These are phyloP conservation scores for Podarcis raffonei DNA, from an alignment of 2,113 vertebrate genomes.

Conservation along the genomic window DNA sequence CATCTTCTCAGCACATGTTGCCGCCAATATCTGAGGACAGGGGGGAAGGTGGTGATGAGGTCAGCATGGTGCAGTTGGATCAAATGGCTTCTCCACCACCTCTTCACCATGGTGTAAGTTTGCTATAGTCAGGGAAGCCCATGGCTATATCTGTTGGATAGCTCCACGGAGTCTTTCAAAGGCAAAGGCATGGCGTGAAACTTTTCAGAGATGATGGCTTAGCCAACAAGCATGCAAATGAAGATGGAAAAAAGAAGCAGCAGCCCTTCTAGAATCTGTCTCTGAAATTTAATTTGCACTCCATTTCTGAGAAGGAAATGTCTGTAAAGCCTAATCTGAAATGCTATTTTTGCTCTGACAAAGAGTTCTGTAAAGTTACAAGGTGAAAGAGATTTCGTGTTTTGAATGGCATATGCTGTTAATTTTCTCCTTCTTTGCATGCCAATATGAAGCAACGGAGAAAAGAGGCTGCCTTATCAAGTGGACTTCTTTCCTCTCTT, in stretches of 20 bases:
- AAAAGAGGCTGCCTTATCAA: not conserved
- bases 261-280: not conserved
- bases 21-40: too few species aligned
- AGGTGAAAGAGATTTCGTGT: constrained; percentile 5
- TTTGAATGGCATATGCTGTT: constrained; percentile 4
- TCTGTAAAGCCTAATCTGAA: not conserved
- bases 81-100: too few species aligned
- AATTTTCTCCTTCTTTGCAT: constrained; percentile 18
- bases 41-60: too few species aligned
- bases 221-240: not conserved
- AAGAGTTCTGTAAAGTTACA: constrained; percentile 12
- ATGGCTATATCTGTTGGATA: not conserved
- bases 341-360: constrained; percentile 4
- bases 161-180: not conserved
- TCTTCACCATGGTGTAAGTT: not conserved
- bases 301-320: constrained; percentile 6
- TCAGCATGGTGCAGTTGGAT: too few species aligned
- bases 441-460: not conserved
- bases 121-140: not conserved
- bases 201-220: not conserved
- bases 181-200: not conserved
- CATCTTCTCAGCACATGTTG: too few species aligned
- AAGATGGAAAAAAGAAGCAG: not conserved
- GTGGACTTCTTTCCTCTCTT: not conserved
- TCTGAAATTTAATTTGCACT: constrained; percentile 20